Evolutionary conservation across 2,888 invertebrate species (phyloP).

Genomic region (Phyllotreta striolata): DNA sequence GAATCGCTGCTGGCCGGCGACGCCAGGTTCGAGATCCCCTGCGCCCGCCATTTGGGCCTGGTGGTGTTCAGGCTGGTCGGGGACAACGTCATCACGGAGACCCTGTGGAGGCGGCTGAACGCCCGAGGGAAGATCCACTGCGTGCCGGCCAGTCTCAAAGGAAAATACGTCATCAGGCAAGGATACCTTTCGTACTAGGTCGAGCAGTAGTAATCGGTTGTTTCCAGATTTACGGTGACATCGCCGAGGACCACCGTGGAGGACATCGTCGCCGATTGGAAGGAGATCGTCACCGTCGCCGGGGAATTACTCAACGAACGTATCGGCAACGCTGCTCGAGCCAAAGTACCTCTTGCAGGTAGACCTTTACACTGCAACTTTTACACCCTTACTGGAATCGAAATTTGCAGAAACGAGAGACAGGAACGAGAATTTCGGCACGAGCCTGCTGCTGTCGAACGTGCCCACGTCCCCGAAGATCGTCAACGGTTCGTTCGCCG

Average conservation of each 20-base stretch:
- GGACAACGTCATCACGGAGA: conserved; percentile 87
- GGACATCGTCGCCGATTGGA: conserved; percentile 87
- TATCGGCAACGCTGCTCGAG: conserved; percentile 62
- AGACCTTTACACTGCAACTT: conserved; percentile 18
- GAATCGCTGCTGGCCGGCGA: conserved; percentile 87
- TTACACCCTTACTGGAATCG: too few relatives aligned
- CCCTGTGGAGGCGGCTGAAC: conserved; percentile 86
- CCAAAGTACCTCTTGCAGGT: conserved; percentile 82
- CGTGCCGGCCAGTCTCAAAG: conserved; percentile 92
- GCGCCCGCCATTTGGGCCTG: conserved; percentile 84
- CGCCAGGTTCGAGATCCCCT: conserved; percentile 88
- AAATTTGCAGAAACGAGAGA: conserved; percentile 76
- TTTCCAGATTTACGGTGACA: conserved; percentile 84
- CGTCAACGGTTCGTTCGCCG: conserved; percentile 92
- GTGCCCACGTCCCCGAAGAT: conserved; percentile 97
- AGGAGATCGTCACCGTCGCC: conserved; percentile 79
- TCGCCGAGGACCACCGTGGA: conserved; percentile 84
- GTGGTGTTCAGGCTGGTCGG: conserved; percentile 90
- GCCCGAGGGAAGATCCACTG: conserved; percentile 89
- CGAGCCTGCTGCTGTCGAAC: conserved; percentile 91
- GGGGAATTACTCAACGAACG: conserved; percentile 73
- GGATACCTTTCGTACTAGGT: not conserved
- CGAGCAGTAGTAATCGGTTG: not conserved
- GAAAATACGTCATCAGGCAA: conserved; percentile 78
- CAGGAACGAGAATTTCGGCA: conserved; percentile 88